A percentile compares a stretch with the other conserved stretches of the same genome.
These are phyloP conservation scores for Rachycentron canadum DNA, from an alignment of 2,797 vertebrate species.

Conservation along the genomic window DNA sequence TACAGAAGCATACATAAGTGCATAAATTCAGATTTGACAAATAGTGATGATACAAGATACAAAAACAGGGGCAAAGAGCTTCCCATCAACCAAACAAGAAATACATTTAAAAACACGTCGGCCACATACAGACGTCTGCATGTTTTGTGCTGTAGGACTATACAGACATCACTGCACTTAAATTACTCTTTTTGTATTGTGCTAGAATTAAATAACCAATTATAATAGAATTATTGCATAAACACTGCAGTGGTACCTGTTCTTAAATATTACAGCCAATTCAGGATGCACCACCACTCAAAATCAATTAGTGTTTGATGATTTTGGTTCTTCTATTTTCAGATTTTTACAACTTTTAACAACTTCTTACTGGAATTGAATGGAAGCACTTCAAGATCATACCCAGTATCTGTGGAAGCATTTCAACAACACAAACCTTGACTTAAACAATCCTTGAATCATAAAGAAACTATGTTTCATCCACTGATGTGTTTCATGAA, in stretches of 20 bases:
- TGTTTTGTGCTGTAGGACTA: constrained; percentile 40
- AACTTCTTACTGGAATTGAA: constrained; percentile 24
- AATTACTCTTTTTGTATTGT: constrained; percentile 13
- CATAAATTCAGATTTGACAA: constrained; percentile 71
- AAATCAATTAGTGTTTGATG: constrained; percentile 24
- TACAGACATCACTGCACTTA: constrained; percentile 32
- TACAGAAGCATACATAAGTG: constrained; percentile 79
- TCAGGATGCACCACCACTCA: constrained; percentile 24
- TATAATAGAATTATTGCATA: constrained; percentile 43
- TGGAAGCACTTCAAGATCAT: constrained; percentile 70
- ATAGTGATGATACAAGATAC: constrained; percentile 60
- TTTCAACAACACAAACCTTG: constrained; percentile 45
- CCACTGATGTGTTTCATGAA: constrained; percentile 43
- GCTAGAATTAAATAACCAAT: constrained; percentile 43
- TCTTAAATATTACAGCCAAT: constrained; percentile 17
- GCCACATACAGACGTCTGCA: constrained; percentile 24
- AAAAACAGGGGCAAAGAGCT: constrained; percentile 55
- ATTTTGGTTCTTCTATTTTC: constrained; percentile 41
- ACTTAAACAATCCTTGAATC: constrained; percentile 31
- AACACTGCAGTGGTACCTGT: constrained; percentile 29
- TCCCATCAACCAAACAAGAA: constrained; percentile 48
- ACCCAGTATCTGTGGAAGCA: constrained; percentile 50
- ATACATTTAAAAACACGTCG: constrained; percentile 32
- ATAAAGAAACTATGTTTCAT: constrained; percentile 39
- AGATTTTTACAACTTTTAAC: constrained; percentile 35